phyloP scores from a whole-genome alignment of 2,113 vertebrate species.

The Pangasianodon hypophthalmus region DNA sequence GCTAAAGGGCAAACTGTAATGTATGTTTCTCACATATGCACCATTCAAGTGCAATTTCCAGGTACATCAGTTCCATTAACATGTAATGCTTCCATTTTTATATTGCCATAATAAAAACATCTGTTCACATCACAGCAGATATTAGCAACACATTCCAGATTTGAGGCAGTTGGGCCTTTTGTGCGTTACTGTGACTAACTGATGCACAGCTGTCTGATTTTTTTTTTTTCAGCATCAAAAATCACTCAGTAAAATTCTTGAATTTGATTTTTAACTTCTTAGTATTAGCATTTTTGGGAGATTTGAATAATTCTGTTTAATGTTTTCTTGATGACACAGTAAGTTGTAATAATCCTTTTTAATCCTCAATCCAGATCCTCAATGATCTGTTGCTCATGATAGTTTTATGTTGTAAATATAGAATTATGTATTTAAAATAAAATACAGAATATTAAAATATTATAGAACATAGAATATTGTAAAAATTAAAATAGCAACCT shows the following conservation, averaged over 20 bases:
- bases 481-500: neutral
- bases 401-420: neutral
- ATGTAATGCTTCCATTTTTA: slow-evolving; percentile 45
- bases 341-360: neutral
- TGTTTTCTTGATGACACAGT: too few relatives aligned
- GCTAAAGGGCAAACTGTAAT: neutral
- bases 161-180: slow-evolving; percentile 29
- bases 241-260: neutral
- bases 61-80: slow-evolving; percentile 42
- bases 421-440: neutral
- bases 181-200: slow-evolving; percentile 1
- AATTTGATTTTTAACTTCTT: neutral
- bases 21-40: neutral
- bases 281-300: neutral
- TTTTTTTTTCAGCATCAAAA: neutral
- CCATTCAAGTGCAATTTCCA: slow-evolving; percentile 40
- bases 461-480: neutral
- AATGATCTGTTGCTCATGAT: too few relatives aligned
- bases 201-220: slow-evolving; percentile 5
- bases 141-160: slow-evolving; percentile 47
- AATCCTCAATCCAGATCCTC: too few relatives aligned
- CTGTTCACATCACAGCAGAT: slow-evolving; percentile 49
- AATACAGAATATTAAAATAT: neutral
- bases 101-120: slow-evolving; percentile 50
- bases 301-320: neutral